phyloP scores from a whole-genome alignment of 2,888 invertebrate species.

The Phyllotreta striolata region DNA sequence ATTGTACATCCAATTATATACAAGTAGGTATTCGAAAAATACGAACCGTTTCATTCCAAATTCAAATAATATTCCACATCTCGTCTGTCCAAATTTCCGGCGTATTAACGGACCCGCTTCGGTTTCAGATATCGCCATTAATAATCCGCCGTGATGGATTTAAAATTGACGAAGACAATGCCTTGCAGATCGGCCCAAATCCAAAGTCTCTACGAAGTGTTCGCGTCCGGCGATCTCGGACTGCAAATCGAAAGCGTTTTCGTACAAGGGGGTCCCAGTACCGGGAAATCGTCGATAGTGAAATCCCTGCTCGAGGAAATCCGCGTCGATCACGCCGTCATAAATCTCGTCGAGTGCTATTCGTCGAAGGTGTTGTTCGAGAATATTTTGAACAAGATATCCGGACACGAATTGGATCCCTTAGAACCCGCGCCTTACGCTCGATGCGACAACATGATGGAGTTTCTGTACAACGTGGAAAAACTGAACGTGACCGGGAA shows the following conservation, averaged over 20 bases:
- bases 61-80: neutral
- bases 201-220: constrained; percentile 55
- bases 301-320: constrained; percentile 67
- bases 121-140: constrained; percentile 27
- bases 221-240: constrained; percentile 67
- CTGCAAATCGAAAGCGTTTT: constrained; percentile 75
- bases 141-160: constrained; percentile 37
- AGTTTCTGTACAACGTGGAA: constrained; percentile 65
- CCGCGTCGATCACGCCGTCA: constrained; percentile 67
- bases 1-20: no score
- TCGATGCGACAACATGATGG: constrained; percentile 75
- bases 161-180: constrained; percentile 43
- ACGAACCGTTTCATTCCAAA: neutral
- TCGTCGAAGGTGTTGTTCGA: constrained; percentile 79
- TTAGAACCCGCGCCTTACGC: constrained; percentile 57
- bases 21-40: no score
- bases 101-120: constrained; percentile 22
- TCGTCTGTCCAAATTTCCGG: neutral
- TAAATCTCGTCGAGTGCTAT: constrained; percentile 87
- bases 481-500: constrained; percentile 45
- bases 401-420: constrained; percentile 58
- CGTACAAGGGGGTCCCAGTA: constrained; percentile 83
- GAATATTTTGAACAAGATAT: constrained; percentile 71
- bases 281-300: constrained; percentile 81
- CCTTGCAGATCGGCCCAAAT: constrained; percentile 57